Base-by-base conservation (phyloP, 1,140 invertebrate genomes). In the Drosophila yakuba region DNA sequence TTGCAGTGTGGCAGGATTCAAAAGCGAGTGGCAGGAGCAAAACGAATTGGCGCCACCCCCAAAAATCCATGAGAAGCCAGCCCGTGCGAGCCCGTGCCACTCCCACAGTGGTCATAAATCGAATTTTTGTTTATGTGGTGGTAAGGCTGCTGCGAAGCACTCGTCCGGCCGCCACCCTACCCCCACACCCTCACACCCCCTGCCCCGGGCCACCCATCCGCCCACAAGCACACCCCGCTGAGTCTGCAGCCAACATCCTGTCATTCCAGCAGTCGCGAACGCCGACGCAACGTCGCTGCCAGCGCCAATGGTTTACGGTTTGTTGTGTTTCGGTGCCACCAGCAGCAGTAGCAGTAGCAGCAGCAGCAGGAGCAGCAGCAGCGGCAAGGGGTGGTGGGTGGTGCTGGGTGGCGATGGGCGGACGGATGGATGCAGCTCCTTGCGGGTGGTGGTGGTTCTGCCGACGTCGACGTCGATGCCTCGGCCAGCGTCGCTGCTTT, bases 51-150 rank as follows among this genome's bases (percentile, higher is more conserved):
- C 74, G 64, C 57, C 73, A 67, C 74, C 61, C 39, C 59, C 72
- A 39, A 68, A 60, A 56, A 76, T 56, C 38, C 51, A 71, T 64
- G 45, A 41, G 59, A 66, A 58, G 38, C 35, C 35, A 23, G 35
- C 43, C 15, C 55, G 3, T 15, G 20, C 20, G 28, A 36, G 3
- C 23, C 38, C 32, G 23, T 47, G 39, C 56, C 74, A 39, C 50
- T 58, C 66, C 48, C 83, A 61, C 75, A 83, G 75, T 91, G 86
- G 90, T 91, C 90, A 91, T 91, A 91, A 91, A 91, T 91, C 86
- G 90, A 85, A 91, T 81, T 88, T 78, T 86, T 80, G 78, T 91
- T 90, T 91, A 88, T 91, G 89, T 84, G 66, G 83, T 86, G 83
- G 83, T 88, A 62, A 74, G 60, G 80, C 73, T 83, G 71, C 80